Base-by-base conservation (phyloP, 2,797 vertebrate genomes). In the Thaleichthys pacificus region DNA sequence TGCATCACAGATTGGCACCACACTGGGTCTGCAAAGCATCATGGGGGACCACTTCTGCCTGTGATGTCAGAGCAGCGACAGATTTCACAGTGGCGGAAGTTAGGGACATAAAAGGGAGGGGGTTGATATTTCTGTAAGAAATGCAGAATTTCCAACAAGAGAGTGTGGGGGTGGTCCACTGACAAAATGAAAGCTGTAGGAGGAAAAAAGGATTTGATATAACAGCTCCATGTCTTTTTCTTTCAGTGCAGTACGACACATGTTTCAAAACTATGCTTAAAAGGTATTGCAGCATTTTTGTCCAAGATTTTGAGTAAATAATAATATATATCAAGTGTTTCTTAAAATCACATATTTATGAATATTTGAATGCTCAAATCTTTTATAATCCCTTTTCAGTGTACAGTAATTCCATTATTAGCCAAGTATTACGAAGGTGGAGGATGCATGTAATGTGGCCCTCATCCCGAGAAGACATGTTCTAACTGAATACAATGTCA, bases 1-100 rank as follows among this genome's bases (percentile, higher is more conserved):
- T 90, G 89, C 90, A 86, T 92, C 91, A 91, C 83, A 86, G 86
- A 87, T 88, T 81, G 85, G 84, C 80, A n/a, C 62, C 74, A 47
- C 11, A 3, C 11, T 47, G 42, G 82, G 64, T 54, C 80, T 76
- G 77, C 80, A 80, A 73, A 68, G 82, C 78, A 72, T 51, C 66
- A 75, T 81, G 89, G 77, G 87, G 89, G 85, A 86, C 85, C 88
- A 86, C 82, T 64, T 91, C 89, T 77, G 68, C 24, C 82, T 85
- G 84, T 88, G 89, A 91, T 83, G 89, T 88, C 80, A 88, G 42
- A 82, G 68, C 62, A 42, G 47, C 66, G 19, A 62, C 35, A 30
- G 61, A 76, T 83, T 77, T 80, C 71, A 60, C n/a, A 11, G 65
- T 22, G 69, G 69, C 62, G 61, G 69, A 79, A 78, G 54, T 32